Conservation (phyloP, 1,140 invertebrate species). For the Mercenaria mercenaria region DNA sequence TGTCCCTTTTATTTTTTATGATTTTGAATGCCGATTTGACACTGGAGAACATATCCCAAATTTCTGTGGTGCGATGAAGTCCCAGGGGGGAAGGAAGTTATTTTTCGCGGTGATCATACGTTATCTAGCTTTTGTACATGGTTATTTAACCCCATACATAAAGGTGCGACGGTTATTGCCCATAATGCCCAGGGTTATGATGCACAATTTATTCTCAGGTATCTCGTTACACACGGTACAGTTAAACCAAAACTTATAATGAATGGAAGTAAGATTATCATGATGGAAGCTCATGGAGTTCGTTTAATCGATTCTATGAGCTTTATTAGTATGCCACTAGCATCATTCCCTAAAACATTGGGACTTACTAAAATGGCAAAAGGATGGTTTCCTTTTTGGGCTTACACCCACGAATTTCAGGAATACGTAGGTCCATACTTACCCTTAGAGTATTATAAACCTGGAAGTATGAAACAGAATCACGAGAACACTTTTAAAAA, state of each 20-base stretch:
- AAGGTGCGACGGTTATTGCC: not conserved
- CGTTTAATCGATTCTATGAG: not conserved
- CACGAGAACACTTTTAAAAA: not conserved
- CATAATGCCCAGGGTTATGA: conserved; percentile 1
- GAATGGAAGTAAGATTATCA: conserved; percentile 31
- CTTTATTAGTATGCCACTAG: not conserved
- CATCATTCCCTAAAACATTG: conserved; percentile 1
- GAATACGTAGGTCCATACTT: not conserved
- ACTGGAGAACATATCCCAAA: not conserved
- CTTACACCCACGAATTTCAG: not conserved
- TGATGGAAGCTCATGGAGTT: not conserved
- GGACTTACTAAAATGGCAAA: conserved; percentile 17
- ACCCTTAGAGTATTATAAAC: not conserved
- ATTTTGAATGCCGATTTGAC: conserved; percentile 23
- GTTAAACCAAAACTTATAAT: not conserved
- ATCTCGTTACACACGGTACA: not conserved
- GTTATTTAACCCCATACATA: not conserved
- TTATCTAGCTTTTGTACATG: conserved; percentile 12
- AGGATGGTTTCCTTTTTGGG: not conserved
- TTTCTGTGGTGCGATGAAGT: not conserved
- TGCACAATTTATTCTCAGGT: not conserved
- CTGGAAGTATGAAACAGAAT: not conserved
- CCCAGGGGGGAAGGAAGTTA: not conserved
- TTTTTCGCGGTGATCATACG: not conserved
- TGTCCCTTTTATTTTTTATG: conserved; percentile 1